phyloP scores from a whole-genome alignment of 2,888 invertebrate species.

The Alloscopus bannaensis region DNA sequence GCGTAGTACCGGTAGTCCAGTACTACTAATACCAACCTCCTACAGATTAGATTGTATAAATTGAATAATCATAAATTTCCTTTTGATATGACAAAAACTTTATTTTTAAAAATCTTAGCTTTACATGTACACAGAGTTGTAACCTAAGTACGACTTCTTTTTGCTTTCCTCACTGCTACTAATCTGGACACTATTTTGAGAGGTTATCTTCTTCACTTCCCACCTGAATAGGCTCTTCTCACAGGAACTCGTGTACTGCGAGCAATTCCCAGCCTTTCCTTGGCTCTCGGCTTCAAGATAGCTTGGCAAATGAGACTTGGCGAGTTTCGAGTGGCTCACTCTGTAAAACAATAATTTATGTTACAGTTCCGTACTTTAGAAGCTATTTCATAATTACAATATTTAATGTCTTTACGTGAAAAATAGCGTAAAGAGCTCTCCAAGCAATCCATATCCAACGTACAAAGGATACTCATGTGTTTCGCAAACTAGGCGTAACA shows the following conservation, averaged over 20 bases:
- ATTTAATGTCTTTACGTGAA: constrained; percentile 45
- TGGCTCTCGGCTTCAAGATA: constrained; percentile 38
- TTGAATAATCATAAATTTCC: too few relatives aligned
- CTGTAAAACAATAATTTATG: background rate
- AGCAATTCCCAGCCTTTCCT: constrained; percentile 43
- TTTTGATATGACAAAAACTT: too few relatives aligned
- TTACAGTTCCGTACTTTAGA: background rate
- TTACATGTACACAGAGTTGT: too few relatives aligned
- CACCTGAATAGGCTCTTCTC: constrained; percentile 42
- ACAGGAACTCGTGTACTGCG: constrained; percentile 12
- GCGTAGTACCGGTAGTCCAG: too few relatives aligned
- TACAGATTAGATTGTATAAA: too few relatives aligned
- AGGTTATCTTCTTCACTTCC: constrained; percentile 21
- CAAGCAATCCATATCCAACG: constrained; percentile 46
- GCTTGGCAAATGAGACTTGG: constrained; percentile 43
- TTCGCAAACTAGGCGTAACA: constrained; percentile 44
- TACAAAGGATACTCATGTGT: constrained; percentile 49
- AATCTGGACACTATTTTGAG: too few relatives aligned
- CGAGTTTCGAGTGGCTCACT: constrained; percentile 38
- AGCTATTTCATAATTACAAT: background rate
- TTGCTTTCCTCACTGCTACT: too few relatives aligned
- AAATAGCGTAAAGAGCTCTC: constrained; percentile 51
- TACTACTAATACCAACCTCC: too few relatives aligned
- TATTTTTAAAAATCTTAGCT: too few relatives aligned
- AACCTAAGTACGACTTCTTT: too few relatives aligned